Conservation (phyloP, 1,140 invertebrate genomes). For the Epicauta chinensis region DNA sequence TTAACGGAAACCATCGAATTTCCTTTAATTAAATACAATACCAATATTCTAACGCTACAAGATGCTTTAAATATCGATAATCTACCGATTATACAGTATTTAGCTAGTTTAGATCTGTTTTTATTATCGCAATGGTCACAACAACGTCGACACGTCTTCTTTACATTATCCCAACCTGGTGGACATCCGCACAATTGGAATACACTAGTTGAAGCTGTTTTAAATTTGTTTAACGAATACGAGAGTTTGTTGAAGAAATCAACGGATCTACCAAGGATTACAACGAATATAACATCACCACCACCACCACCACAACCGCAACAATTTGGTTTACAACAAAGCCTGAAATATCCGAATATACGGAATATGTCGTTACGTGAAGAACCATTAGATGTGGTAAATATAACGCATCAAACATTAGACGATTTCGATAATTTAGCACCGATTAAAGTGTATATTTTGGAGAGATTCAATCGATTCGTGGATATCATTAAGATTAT, state of each 20-base stretch:
- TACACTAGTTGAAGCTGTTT: slow-evolving; percentile 53
- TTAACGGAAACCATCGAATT: slow-evolving; percentile 61
- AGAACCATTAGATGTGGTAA: too few species aligned
- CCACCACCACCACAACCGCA: slow-evolving; percentile 1
- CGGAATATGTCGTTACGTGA: slow-evolving; percentile 27
- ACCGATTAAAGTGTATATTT: slow-evolving; percentile 11
- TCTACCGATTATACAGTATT: slow-evolving; percentile 59
- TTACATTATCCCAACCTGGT: slow-evolving; percentile 66
- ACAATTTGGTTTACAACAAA: slow-evolving; percentile 11
- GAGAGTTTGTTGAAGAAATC: slow-evolving; percentile 52
- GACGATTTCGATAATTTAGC: slow-evolving; percentile 16
- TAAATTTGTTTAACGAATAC: slow-evolving; percentile 55
- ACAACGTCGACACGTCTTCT: slow-evolving; percentile 53
- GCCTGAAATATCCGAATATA: slow-evolving; percentile 24
- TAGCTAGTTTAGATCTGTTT: slow-evolving; percentile 63
- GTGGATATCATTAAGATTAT: slow-evolving; percentile 41
- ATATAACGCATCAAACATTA: slow-evolving; percentile 1
- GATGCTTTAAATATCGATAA: slow-evolving; percentile 51
- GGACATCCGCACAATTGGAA: slow-evolving; percentile 78
- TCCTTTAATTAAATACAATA: slow-evolving; percentile 44
- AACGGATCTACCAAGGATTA: slow-evolving; percentile 40
- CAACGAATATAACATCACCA: neutral
- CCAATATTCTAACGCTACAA: slow-evolving; percentile 40
- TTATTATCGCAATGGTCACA: slow-evolving; percentile 53
- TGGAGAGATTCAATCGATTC: slow-evolving; percentile 15